Conservation (phyloP, 1,140 invertebrate genomes). For the Acromyrmex charruanus region DNA sequence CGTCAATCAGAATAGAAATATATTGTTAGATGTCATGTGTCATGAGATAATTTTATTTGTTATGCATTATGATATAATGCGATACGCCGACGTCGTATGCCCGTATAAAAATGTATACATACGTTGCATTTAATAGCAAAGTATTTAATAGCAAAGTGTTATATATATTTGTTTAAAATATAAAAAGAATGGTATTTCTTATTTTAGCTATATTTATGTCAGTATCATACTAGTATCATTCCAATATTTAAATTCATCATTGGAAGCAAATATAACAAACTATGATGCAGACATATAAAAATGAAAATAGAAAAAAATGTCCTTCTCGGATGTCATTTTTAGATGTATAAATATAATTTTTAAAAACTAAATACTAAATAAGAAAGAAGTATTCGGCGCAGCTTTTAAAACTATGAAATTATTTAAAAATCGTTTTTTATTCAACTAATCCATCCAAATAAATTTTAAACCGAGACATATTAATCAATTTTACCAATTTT, state of each 20-base stretch:
- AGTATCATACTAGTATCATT: neutral
- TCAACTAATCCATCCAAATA: neutral
- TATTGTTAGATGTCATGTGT: neutral
- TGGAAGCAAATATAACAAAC: neutral
- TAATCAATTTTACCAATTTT: neutral
- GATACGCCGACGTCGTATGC: neutral
- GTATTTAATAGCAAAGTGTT: neutral
- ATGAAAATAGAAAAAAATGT: neutral
- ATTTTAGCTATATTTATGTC: neutral
- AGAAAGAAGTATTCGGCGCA: neutral
- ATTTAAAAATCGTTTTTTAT: neutral
- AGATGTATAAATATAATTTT: neutral
- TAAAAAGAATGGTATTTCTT: neutral
- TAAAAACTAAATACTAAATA: neutral
- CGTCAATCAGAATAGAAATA: slow-evolving; percentile 24
- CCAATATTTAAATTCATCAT: neutral
- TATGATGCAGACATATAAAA: neutral
- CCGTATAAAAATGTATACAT: neutral
- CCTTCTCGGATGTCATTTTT: neutral
- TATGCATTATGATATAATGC: neutral
- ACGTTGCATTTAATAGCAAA: neutral
- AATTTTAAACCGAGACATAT: neutral
- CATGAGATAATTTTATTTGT: neutral
- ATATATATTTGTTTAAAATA: neutral
- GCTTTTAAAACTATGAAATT: neutral